Base-by-base conservation (phyloP, 2,797 vertebrate genomes). In the Molothrus ater region DNA sequence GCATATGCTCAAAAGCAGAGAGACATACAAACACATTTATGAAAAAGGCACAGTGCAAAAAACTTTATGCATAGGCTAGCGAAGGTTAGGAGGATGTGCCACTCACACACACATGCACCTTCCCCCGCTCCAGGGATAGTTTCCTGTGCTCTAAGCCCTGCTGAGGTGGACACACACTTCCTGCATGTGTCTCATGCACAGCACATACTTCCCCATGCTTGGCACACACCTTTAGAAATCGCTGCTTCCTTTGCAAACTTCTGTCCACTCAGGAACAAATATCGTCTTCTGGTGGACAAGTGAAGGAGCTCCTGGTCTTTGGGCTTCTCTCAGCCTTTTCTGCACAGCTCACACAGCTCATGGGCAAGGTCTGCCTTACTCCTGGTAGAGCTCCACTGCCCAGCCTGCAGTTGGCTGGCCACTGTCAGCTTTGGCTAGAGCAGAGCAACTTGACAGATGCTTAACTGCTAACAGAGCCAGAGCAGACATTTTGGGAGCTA, bases 391-490 rank as follows among this genome's bases (percentile, higher is more conserved):
- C 22, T 87, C 65, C 11, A 31, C 31, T 83, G 72, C 75, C 87
- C 50, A 86, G 54, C 26, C 66, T 72, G 66, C 36, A 63, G 54
- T 6, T 91, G 80, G 32, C 63, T 72, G 70, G 11, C 50, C 38
- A 24, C 20, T 34, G 48, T 26, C 47, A 87, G 79, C 40, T 65
- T 83, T 83, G 76, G 88, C 76, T 80, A 63, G 13, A 84, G 54
- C 54, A 86, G 47, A 89, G 50, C 65, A 83, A 56, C 43, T 32
- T 89, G 45, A 90, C 45, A 89, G 91, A 76, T 89, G 61, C 61
- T 91, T 47, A 83, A 65, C n/a, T 79, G 43, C 36, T 86, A 80
- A 69, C 40, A 83, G 59, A 93, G 51, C n/a, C 73, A 93, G 54
- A 88, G 15, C 45, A 80, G 69, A 71, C 53, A 75, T 83, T 94